Evolutionary conservation across 2,888 invertebrate genomes (phyloP).

Genomic region (Phasia obesa): DNA sequence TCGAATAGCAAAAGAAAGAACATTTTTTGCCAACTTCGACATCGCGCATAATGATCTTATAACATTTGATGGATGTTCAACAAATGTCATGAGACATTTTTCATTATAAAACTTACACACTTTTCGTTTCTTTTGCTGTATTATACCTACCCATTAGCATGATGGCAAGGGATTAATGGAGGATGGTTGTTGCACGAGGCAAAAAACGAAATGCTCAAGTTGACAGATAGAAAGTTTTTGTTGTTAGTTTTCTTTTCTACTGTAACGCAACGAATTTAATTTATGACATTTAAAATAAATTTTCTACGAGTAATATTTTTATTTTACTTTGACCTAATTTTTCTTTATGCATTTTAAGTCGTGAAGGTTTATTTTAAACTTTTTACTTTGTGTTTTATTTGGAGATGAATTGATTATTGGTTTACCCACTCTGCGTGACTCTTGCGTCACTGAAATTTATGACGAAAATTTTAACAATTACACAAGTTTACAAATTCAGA

Average conservation of each 20-base stretch:
- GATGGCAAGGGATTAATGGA: too few species aligned
- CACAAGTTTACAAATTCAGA: too few species aligned
- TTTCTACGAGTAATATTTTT: conserved; percentile 16
- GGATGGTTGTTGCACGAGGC: too few species aligned
- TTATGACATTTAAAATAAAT: conserved; percentile 25
- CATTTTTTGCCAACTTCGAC: conserved; percentile 16
- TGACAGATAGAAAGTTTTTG: conserved; percentile 7
- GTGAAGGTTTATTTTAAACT: conserved; percentile 11
- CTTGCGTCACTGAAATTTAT: too few species aligned
- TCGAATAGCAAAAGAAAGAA: conserved; percentile 18
- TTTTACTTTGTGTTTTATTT: background rate
- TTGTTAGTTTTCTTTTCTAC: background rate
- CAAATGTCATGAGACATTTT: conserved; percentile 51
- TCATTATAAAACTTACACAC: conserved; percentile 45
- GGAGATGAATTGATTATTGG: too few species aligned
- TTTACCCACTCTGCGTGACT: too few species aligned
- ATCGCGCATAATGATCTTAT: conserved; percentile 39
- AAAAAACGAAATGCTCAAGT: background rate
- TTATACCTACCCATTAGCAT: too few species aligned
- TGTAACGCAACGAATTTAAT: conserved; percentile 32
- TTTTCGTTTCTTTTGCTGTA: conserved; percentile 28
- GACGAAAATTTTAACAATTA: too few species aligned
- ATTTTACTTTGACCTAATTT: conserved; percentile 39
- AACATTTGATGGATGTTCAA: conserved; percentile 63
- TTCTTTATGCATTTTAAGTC: conserved; percentile 10